Evolutionary conservation across 1,140 invertebrate genomes (phyloP).

Genomic region (Cyclina sinensis): DNA sequence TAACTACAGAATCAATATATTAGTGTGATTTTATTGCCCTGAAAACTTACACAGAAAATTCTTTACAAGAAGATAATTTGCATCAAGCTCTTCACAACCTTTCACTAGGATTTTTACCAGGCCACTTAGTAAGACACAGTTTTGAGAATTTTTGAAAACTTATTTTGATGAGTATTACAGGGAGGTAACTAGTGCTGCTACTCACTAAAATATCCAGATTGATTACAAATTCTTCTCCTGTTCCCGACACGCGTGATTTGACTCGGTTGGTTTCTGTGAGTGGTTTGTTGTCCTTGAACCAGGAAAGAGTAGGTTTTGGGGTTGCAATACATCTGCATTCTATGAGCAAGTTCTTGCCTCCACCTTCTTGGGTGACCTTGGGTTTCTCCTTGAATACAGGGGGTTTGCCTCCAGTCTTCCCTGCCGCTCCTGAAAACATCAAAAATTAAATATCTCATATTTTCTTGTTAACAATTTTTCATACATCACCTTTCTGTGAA

Average conservation of each 20-base stretch:
- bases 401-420: conserved; percentile 92
- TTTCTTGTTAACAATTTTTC: too few species aligned
- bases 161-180: too few species aligned
- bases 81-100: too few species aligned
- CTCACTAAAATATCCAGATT: conserved; percentile 82
- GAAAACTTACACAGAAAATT: too few species aligned
- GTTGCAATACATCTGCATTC: conserved; percentile 98
- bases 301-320: conserved; percentile 96
- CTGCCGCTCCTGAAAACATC: conserved; percentile 41
- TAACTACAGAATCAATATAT: too few species aligned
- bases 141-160: too few species aligned
- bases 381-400: conserved; percentile 99
- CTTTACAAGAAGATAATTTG: too few species aligned
- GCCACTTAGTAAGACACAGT: too few species aligned
- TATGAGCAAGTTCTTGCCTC: conserved; percentile 94
- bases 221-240: conserved; percentile 75
- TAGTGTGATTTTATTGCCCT: too few species aligned
- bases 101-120: too few species aligned
- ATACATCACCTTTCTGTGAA: too few species aligned
- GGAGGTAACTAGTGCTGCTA: not conserved
- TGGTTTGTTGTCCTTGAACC: conserved; percentile 96
- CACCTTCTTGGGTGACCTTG: conserved; percentile 92
- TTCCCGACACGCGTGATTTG: conserved; percentile 71
- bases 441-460: too few species aligned
- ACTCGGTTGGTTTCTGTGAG: conserved; percentile 74